phyloP scores from a whole-genome alignment of 2,888 invertebrate species.

The Deilephila porcellus region DNA sequence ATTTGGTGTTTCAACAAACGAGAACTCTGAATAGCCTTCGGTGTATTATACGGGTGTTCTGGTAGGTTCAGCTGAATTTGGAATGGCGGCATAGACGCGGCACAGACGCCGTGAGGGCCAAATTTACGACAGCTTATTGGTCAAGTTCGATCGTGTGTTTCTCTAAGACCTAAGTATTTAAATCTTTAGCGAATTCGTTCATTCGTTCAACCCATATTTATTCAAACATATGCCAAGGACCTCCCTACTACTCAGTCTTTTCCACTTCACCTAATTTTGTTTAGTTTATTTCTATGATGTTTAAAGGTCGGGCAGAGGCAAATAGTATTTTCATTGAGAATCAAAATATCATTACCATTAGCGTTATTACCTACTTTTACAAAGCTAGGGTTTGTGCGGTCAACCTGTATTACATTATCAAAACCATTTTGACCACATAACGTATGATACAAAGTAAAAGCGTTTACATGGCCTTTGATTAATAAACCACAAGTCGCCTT shows the following conservation, averaged over 20 bases:
- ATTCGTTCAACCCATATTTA: too few species aligned
- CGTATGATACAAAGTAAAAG: slow-evolving; percentile 12
- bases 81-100: slow-evolving; percentile 79
- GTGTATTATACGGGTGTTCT: slow-evolving; percentile 80
- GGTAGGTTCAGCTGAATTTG: slow-evolving; percentile 74
- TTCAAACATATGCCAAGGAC: too few species aligned
- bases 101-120: slow-evolving; percentile 67
- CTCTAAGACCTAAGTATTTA: neutral
- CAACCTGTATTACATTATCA: too few species aligned
- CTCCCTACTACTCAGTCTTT: neutral
- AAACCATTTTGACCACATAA: neutral
- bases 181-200: neutral
- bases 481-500: slow-evolving; percentile 28
- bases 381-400: too few species aligned
- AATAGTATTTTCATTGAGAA: too few species aligned
- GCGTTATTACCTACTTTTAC: too few species aligned
- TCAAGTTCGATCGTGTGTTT: slow-evolving; percentile 48
- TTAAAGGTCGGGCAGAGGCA: too few species aligned
- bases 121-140: slow-evolving; percentile 40
- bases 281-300: too few species aligned
- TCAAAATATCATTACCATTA: too few species aligned
- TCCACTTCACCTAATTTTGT: too few species aligned
- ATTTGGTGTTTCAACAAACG: slow-evolving; percentile 83
- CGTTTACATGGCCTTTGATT: slow-evolving; percentile 18
- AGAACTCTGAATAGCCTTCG: slow-evolving; percentile 77